Base-by-base conservation (phyloP, 2,797 vertebrate species). In the Oceanodroma leucorhoa region DNA sequence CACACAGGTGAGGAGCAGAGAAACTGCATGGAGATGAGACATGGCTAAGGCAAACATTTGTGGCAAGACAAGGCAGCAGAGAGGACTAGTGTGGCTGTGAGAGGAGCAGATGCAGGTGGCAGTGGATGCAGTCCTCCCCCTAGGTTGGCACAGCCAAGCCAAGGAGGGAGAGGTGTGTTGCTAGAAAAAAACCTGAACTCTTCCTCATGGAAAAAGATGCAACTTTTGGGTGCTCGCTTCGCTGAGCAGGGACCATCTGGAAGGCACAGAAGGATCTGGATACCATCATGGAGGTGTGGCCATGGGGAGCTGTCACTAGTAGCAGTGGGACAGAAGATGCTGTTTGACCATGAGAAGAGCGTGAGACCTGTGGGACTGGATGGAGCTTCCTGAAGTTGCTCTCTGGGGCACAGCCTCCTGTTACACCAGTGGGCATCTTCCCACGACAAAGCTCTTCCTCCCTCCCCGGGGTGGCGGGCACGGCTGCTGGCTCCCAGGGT, bases 401-500 rank as follows among this genome's bases (percentile, higher is more conserved):
- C 4, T 58, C n/a, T 45, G 67, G 45, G 32, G 43, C 75, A 51
- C 36, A 60, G n/a, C 30, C 36, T 20, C 15, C 23, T 55, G 13
- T 80, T 72, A 30, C 5, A 72, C 6, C 21, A 32, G 43, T 34
- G 51, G n/a, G 24, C 10, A 48, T 21, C 30, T 67, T 85, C n/a
- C 60, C 61, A 9, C 1, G 2, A 64, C n/a, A 76, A 53, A 80
- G 45, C 40, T 34, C 40, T 80, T 79, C 40, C 26, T 80, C 27
- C 24, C 45, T 54, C 32, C 2, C 8, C 1, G 1, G 40, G 26
- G 14, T 41, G 64, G 34, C 32, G 51, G 1, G 4, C 26, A 14
- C 0, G 1, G 15, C 61, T 43, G 14, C n/a, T 29, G 36, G 30
- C 41, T 72, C 43, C 30, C 1, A 1, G 36, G 26, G 20, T 50